These are phyloP conservation scores for Dipodomys merriami DNA, from an alignment of 2,113 vertebrate species.

Conservation along the genomic window DNA sequence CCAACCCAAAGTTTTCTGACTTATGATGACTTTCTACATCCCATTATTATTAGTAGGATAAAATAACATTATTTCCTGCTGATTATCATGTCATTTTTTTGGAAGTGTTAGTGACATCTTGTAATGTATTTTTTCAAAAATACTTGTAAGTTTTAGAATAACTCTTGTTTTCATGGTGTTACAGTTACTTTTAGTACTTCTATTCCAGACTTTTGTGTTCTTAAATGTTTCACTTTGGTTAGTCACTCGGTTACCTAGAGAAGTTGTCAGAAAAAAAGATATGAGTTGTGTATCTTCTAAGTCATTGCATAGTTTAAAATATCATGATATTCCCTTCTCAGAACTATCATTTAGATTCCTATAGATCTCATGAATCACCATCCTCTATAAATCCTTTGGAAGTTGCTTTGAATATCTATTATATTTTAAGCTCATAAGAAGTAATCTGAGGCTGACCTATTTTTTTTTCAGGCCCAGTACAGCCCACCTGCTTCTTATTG, in stretches of 20 bases:
- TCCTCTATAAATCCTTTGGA: conserved; percentile 19
- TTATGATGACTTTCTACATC: conserved; percentile 1
- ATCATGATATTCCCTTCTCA: conserved; percentile 52
- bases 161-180: neutral
- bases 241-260: conserved; percentile 58
- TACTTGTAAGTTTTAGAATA: neutral
- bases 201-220: neutral
- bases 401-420: conserved; percentile 55
- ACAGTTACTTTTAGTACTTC: neutral
- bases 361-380: conserved; percentile 61
- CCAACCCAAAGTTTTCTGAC: conserved; percentile 4
- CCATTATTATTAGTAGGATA: neutral
- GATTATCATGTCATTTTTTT: conserved; percentile 7
- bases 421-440: conserved; percentile 66
- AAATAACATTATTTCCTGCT: neutral
- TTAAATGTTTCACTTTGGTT: conserved; percentile 32
- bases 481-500: neutral
- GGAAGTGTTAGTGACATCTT: neutral
- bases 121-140: neutral
- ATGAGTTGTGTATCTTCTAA: conserved; percentile 54
- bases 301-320: conserved; percentile 53
- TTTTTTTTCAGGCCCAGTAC: conserved; percentile 11
- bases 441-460: conserved; percentile 18
- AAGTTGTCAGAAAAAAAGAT: conserved; percentile 62
- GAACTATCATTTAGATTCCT: conserved; percentile 65